phyloP scores from a whole-genome alignment of 2,797 vertebrate species.

The Garrulus glandarius region DNA sequence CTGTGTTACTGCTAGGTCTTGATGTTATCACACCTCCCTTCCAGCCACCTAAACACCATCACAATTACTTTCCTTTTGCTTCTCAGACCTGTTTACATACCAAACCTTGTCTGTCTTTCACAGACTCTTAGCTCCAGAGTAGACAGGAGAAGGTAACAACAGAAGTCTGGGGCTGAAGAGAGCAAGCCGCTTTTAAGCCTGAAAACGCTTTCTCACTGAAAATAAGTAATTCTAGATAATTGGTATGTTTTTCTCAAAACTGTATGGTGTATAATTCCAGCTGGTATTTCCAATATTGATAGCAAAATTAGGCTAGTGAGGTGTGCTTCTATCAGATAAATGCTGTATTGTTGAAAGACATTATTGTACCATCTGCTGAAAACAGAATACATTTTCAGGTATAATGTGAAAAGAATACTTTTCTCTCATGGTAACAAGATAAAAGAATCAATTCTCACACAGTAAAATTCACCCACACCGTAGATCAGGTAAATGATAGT shows the following conservation, averaged over 20 bases:
- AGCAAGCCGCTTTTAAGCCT: background rate
- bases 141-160: background rate
- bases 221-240: background rate
- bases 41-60: background rate
- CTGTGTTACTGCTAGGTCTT: background rate
- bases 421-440: background rate
- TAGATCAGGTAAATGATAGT: background rate
- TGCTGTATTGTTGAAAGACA: background rate
- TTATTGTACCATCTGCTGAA: background rate
- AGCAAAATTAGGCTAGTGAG: background rate
- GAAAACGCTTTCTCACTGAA: background rate
- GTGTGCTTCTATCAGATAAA: conserved; percentile 5
- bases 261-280: background rate
- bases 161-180: background rate
- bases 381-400: background rate
- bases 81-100: background rate
- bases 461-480: background rate
- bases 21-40: background rate
- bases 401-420: background rate
- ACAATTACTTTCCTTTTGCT: background rate
- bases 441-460: background rate
- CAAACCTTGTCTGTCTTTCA: background rate
- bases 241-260: background rate
- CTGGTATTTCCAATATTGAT: background rate
- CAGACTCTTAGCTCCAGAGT: background rate